Percentiles rank a stretch among this genome's conserved stretches.
Conservation (phyloP, 2,797 vertebrate genomes). For the Chrysolophus pictus region DNA sequence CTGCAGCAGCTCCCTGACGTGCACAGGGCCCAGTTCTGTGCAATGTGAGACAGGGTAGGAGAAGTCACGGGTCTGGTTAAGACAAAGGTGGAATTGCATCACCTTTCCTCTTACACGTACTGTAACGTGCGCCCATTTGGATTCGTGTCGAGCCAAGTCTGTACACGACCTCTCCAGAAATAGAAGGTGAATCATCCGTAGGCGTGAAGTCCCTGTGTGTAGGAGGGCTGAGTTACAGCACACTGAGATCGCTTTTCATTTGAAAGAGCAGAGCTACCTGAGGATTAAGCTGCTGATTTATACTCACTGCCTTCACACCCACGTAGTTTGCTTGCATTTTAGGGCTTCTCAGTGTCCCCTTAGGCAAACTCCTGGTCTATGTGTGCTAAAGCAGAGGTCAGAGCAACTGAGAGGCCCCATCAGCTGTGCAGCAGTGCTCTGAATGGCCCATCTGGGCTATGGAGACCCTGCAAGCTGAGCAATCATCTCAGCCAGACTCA, state of each 20-base stretch:
- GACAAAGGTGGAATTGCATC: not conserved
- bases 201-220: not conserved
- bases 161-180: not conserved
- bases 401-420: too few relatives aligned
- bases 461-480: too few relatives aligned
- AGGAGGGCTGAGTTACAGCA: not conserved
- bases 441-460: too few relatives aligned
- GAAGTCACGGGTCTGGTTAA: fast-evolving
- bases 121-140: not conserved
- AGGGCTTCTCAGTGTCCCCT: not conserved
- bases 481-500: not conserved
- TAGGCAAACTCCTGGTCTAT: not conserved
- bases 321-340: not conserved
- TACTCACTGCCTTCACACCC: not conserved
- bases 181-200: not conserved
- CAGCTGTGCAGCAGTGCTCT: too few relatives aligned
- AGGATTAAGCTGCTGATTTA: not conserved
- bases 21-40: too few relatives aligned
- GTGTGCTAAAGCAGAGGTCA: too few relatives aligned
- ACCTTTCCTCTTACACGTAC: too few relatives aligned
- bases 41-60: fast-evolving
- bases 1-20: not conserved
- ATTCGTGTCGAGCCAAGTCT: not conserved
- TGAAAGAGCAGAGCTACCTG: not conserved
- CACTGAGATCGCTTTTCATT: not conserved